These are phyloP conservation scores for Neoascia interrupta DNA, from an alignment of 2,888 invertebrate species.

Conservation along the genomic window DNA sequence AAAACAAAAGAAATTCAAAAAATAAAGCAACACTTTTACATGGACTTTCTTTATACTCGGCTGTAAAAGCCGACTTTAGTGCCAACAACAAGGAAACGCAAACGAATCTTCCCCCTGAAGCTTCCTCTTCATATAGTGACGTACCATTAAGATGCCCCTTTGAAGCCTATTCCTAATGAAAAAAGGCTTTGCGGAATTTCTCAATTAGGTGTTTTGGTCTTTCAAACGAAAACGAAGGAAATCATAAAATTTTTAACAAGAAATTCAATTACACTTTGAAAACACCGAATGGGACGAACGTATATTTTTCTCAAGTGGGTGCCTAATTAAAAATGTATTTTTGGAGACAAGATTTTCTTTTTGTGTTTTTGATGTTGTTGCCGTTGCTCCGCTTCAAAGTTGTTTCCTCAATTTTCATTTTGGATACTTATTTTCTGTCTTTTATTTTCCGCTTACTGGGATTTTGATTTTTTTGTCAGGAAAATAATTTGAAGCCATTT, in stretches of 20 bases:
- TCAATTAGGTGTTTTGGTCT: slow-evolving; percentile 43
- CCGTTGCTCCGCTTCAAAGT: slow-evolving; percentile 17
- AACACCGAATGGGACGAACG: slow-evolving; percentile 15
- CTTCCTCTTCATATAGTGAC: not conserved
- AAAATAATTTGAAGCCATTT: slow-evolving; percentile 34
- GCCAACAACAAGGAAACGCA: slow-evolving; percentile 29
- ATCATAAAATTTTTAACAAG: slow-evolving; percentile 37
- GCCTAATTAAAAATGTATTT: slow-evolving; percentile 68
- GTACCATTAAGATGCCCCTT: not conserved
- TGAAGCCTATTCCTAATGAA: slow-evolving; percentile 3
- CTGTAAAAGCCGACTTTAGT: slow-evolving; percentile 1
- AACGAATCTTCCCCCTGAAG: too few relatives aligned
- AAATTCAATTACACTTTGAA: slow-evolving; percentile 62
- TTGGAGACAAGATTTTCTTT: slow-evolving; percentile 54
- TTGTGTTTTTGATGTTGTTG: slow-evolving; percentile 20
- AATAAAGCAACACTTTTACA: not conserved
- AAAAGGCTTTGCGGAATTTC: slow-evolving; percentile 29
- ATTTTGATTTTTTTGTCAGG: slow-evolving; percentile 2
- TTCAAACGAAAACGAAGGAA: slow-evolving; percentile 3
- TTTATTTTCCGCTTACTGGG: too few relatives aligned
- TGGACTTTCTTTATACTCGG: not conserved
- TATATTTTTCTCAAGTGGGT: slow-evolving; percentile 60
- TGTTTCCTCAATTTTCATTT: slow-evolving; percentile 47
- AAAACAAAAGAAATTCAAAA: too few relatives aligned
- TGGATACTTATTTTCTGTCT: too few relatives aligned